Evolutionary conservation across 2,113 vertebrate species (phyloP), one percentile per base, ranked within the genome.

Genomic region (Leptosomus discolor): DNA sequence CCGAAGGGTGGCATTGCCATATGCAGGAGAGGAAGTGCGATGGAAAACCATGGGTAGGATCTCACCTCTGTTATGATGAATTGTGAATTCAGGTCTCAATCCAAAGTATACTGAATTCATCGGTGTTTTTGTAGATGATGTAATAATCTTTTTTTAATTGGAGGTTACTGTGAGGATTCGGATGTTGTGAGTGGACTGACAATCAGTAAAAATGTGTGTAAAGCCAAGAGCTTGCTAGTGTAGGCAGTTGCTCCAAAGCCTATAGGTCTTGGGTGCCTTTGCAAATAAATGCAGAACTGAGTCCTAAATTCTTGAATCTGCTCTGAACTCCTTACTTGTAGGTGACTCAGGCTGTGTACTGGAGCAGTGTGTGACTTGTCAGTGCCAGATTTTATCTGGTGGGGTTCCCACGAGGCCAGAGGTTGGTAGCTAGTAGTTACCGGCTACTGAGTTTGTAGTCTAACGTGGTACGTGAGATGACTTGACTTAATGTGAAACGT

Each of bases 401-500:
- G 32, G 57, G 64, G 53, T 6, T 67, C 37, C 53, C 43, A 12
- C 4, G 1, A 26, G 56, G 34, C 79, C 60, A 22, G 46, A 54
- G 43, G 18, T 39, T 75, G 27, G 14, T n/a, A 36, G 18, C 5
- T 41, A 43, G 39, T 23, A 30, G 87, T 64, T 57, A 2, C 0
- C 73, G 58, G 63, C 69, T 48, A 1, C 48, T 51, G 1, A 3
- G 83, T 50, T 46, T 84, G 37, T 53, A 39, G 29, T 8, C 4
- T 32, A 4, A 9, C 2, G 4, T 27, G 32, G 50, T 34, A 20
- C 0, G 1, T 8, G 34, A 20, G 24, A 20, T 24, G 60, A 15
- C 43, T 29, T 16, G 56, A n/a, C 45, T 63, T 20, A 21, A 8
- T 0, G 0, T 1, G 1, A 20, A 43, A 29, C 1, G 0, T 71